Percentiles rank a stretch among this genome's conserved stretches.
Conservation (phyloP, 1,140 invertebrate species). For the Dendrolimus kikuchii region DNA sequence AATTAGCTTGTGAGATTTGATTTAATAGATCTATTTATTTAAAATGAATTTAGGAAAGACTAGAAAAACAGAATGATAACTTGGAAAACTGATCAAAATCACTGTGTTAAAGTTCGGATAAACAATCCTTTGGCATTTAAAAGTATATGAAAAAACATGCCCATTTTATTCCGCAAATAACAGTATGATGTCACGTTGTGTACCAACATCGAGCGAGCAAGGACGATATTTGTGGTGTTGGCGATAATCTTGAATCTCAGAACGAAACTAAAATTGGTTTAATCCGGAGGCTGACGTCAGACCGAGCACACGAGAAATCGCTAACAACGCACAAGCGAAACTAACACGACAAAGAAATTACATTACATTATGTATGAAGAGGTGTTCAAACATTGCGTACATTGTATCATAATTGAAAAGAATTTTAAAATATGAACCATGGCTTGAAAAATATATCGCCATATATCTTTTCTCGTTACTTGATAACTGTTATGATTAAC, state of each 20-base stretch:
- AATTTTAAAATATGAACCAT: too few species aligned
- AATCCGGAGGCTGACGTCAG: slow-evolving; percentile 46
- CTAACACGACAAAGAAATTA: slow-evolving; percentile 17
- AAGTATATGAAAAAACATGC: too few species aligned
- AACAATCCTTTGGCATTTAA: too few species aligned
- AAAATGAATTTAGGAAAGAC: too few species aligned
- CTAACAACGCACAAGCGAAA: slow-evolving; percentile 22
- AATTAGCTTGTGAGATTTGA: too few species aligned
- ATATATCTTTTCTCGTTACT: too few species aligned
- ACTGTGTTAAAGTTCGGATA: too few species aligned
- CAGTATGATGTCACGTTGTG: slow-evolving; percentile 58
- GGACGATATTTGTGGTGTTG: slow-evolving; percentile 40
- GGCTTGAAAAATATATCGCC: too few species aligned
- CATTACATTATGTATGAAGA: slow-evolving; percentile 3
- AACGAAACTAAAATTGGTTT: slow-evolving; percentile 31
- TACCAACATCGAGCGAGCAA: slow-evolving; percentile 42
- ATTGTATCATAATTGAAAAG: neutral
- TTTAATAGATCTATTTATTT: too few species aligned
- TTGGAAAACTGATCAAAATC: too few species aligned
- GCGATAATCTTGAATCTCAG: slow-evolving; percentile 47
- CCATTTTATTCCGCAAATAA: slow-evolving; percentile 17
- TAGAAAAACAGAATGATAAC: too few species aligned
- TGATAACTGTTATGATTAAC: too few species aligned
- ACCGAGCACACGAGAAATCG: slow-evolving; percentile 10
- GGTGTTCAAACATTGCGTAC: slow-evolving; percentile 2